These are phyloP conservation scores for Sesia apiformis DNA, from an alignment of 2,888 invertebrate genomes.

Conservation along the genomic window DNA sequence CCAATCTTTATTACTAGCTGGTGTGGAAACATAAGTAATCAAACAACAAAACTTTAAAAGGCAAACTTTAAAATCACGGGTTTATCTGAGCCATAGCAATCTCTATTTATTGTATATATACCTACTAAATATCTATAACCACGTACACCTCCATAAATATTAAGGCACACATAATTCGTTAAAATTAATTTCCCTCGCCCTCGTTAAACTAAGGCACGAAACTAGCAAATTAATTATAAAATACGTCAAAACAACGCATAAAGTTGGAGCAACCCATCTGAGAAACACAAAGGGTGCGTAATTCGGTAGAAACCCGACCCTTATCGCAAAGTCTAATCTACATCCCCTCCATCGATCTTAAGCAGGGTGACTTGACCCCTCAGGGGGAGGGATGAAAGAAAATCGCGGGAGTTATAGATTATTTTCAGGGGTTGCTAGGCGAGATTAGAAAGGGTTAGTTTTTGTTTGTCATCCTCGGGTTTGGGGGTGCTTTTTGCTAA, in stretches of 20 bases:
- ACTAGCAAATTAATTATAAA: constrained; percentile 74
- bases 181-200: constrained; percentile 51
- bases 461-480: constrained; percentile 43
- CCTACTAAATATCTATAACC: too few relatives aligned
- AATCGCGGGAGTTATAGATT: constrained; percentile 49
- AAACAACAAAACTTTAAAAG: too few relatives aligned
- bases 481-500: background rate
- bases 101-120: too few relatives aligned
- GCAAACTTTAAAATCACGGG: too few relatives aligned
- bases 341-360: constrained; percentile 70
- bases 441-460: constrained; percentile 58
- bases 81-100: too few relatives aligned
- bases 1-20: too few relatives aligned
- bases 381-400: constrained; percentile 54
- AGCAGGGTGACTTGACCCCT: constrained; percentile 69
- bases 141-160: constrained; percentile 1
- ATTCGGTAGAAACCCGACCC: constrained; percentile 54
- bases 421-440: constrained; percentile 35
- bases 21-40: too few relatives aligned
- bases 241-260: constrained; percentile 68
- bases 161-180: background rate
- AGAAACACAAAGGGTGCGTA: constrained; percentile 62
- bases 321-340: constrained; percentile 67
- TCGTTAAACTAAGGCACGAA: constrained; percentile 60
- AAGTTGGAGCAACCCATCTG: constrained; percentile 62